Percentiles rank a stretch among this genome's conserved stretches.
Conservation (phyloP, 1,140 invertebrate species). For the honey bee (Apis mellifera) region Amel_HAv3.1 CM009937.2:9548001-9548500, state of each 20-base stretch:
- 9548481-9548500: neutral
- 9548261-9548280: neutral
- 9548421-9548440: neutral
- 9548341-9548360: neutral
- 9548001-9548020: conserved; percentile 63
- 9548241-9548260: neutral
- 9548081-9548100: conserved; percentile 61
- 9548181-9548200: neutral
- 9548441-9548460: neutral
- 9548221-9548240: neutral
- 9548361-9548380: neutral
- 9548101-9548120: conserved; percentile 63
- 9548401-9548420: neutral
- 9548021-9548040: conserved; percentile 62
- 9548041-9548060: conserved; percentile 68
- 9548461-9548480: neutral
- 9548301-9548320: neutral
- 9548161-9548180: neutral
- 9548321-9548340: neutral
- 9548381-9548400: neutral
- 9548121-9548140: conserved; percentile 59
- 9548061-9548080: conserved; percentile 69
- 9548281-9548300: neutral
- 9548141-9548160: conserved; percentile 19
- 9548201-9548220: neutral